Evolutionary conservation across 2,888 invertebrate genomes (phyloP).

Genomic region (Panzeria rudis): DNA sequence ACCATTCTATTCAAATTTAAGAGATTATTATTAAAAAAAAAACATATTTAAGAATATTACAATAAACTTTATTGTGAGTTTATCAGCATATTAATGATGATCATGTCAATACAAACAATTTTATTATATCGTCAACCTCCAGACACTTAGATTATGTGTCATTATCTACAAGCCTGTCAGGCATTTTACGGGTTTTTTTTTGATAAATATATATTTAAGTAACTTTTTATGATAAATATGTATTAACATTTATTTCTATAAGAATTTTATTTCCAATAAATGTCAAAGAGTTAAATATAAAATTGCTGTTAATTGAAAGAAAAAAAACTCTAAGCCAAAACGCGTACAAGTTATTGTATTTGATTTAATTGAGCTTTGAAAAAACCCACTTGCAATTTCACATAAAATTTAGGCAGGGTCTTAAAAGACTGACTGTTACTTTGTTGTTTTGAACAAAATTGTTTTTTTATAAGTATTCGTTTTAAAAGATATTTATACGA

Average conservation of each 20-base stretch:
- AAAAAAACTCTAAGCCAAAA: slow-evolving; percentile 30
- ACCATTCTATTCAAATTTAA: not conserved
- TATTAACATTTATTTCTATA: not conserved
- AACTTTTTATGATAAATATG: not conserved
- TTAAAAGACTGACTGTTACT: not conserved
- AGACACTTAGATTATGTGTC: not conserved
- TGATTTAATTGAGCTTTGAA: slow-evolving; percentile 25
- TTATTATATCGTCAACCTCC: not conserved
- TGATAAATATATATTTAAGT: not conserved
- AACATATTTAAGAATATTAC: not conserved
- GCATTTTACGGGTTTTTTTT: too few relatives aligned
- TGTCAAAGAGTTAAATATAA: slow-evolving; percentile 49
- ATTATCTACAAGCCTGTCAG: not conserved
- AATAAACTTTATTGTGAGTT: not conserved
- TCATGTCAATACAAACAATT: not conserved
- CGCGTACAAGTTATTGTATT: slow-evolving; percentile 15
- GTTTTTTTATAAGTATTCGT: too few relatives aligned
- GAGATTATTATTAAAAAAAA: too few relatives aligned
- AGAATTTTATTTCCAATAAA: slow-evolving; percentile 42
- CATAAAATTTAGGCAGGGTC: slow-evolving; percentile 9
- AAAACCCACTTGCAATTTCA: slow-evolving; percentile 48
- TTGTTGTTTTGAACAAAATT: too few relatives aligned
- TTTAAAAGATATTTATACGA: too few relatives aligned
- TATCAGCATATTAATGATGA: not conserved
- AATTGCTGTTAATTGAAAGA: slow-evolving; percentile 42